Percentiles rank a stretch among this genome's conserved stretches.
These are phyloP conservation scores for Oreochromis mossambicus DNA, from an alignment of 2,797 vertebrate genomes.

Conservation along the genomic window DNA sequence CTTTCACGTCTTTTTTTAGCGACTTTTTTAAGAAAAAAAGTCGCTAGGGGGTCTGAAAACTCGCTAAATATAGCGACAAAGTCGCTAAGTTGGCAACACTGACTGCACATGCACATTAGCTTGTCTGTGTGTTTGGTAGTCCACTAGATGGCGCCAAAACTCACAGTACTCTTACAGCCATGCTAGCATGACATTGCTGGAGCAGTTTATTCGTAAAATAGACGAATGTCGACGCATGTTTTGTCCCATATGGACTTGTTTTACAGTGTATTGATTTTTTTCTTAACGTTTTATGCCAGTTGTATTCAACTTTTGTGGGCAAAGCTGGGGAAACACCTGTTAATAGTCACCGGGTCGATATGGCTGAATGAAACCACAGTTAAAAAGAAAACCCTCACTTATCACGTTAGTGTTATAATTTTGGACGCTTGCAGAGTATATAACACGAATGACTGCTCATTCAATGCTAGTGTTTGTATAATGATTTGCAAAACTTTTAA, in stretches of 20 bases:
- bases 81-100: no score
- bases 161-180: not conserved
- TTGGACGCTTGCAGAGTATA: not conserved
- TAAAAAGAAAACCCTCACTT: not conserved
- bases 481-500: not conserved
- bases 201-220: not conserved
- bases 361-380: not conserved
- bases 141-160: not conserved
- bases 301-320: not conserved
- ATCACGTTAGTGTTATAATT: not conserved
- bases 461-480: not conserved
- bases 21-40: no score
- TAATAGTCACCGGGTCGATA: not conserved
- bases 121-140: accelerated
- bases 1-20: no score
- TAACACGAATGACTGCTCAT: not conserved
- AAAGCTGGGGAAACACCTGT: not conserved
- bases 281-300: not conserved
- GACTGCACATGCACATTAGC: not conserved
- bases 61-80: no score
- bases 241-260: not conserved
- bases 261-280: not conserved
- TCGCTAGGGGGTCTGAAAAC: no score
- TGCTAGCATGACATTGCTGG: accelerated
- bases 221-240: not conserved